Conservation (phyloP, 2,797 vertebrate genomes). For the Muraenolepis orangiensis region DNA sequence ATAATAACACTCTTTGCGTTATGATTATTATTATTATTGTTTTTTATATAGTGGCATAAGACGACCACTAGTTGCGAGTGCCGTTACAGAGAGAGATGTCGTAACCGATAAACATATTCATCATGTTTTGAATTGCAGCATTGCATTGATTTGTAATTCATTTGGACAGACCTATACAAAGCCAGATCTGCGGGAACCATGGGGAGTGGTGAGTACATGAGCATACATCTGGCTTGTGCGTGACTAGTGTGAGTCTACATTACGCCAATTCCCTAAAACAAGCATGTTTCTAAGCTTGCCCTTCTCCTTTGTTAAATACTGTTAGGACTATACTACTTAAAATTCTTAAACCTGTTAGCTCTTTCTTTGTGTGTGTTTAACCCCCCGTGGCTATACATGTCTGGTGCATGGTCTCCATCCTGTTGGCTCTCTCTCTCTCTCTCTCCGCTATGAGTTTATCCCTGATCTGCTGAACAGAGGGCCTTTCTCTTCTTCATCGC, state of each 20-base stretch:
- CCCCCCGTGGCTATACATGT: neutral
- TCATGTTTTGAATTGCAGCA: neutral
- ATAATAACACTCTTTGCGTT: neutral
- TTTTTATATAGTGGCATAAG: neutral
- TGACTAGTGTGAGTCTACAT: neutral
- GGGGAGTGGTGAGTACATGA: conserved; percentile 68
- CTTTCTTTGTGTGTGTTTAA: neutral
- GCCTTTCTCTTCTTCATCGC: conserved; percentile 34
- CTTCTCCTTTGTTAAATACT: neutral
- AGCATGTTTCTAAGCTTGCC: neutral
- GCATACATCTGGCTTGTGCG: neutral
- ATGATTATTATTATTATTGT: neutral
- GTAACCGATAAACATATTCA: neutral
- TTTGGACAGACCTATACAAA: conserved; percentile 45
- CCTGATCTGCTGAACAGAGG: conserved; percentile 40
- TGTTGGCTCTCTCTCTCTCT: conserved; percentile 9
- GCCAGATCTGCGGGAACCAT: conserved; percentile 54
- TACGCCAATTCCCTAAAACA: neutral
- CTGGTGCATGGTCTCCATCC: neutral
- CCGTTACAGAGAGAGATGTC: neutral
- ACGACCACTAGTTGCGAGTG: neutral
- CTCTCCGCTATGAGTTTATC: conserved; percentile 25
- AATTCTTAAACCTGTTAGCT: neutral
- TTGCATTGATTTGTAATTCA: neutral
- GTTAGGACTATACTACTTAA: neutral